Conservation (phyloP, 2,113 vertebrate genomes). For the Origma solitaria region DNA sequence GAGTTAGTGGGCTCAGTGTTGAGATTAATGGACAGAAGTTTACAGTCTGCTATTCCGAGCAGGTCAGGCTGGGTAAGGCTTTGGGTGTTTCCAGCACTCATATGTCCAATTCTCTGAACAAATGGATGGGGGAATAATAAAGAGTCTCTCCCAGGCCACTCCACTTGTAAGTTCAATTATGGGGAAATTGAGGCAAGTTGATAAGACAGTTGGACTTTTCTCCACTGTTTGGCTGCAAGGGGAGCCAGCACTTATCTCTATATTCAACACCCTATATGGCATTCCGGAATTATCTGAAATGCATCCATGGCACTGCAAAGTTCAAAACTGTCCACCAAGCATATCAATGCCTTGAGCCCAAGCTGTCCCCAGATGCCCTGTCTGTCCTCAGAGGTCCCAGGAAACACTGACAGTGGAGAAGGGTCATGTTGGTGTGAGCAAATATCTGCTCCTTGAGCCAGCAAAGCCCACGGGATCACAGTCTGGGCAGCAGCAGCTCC, state of each 20-base stretch:
- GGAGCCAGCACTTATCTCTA: neutral
- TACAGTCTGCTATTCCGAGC: neutral
- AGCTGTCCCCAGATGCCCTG: neutral
- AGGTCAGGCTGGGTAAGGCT: neutral
- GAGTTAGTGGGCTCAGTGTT: neutral
- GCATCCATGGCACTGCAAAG: neutral
- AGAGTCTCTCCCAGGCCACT: neutral
- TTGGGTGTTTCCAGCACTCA: neutral
- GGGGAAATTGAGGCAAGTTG: neutral
- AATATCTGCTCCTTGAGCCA: neutral
- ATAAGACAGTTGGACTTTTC: neutral
- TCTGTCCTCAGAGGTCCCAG: neutral
- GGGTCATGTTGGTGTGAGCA: neutral
- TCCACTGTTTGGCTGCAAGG: neutral
- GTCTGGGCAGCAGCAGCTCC: neutral
- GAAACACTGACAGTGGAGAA: neutral
- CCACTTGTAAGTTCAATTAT: accelerated
- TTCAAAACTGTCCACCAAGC: neutral
- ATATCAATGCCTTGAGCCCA: neutral
- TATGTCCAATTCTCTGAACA: neutral
- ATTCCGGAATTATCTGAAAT: neutral
- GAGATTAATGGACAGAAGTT: neutral
- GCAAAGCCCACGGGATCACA: accelerated
- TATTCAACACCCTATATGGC: neutral
- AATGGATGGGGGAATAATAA: neutral